phyloP scores from a whole-genome alignment of 37 sponge, comb jelly and placozoan species.

The Axinella damicornis region DNA sequence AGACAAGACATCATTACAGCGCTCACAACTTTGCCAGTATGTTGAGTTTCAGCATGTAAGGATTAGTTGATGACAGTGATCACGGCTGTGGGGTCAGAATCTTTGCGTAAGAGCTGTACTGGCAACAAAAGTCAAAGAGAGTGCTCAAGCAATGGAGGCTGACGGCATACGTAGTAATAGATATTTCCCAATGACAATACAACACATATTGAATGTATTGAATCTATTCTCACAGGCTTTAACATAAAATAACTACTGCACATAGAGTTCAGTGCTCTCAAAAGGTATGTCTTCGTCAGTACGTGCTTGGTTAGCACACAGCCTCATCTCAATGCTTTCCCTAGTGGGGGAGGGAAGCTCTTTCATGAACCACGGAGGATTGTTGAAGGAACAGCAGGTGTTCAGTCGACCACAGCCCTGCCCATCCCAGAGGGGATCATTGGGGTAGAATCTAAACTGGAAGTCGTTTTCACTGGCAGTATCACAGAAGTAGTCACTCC shows the following conservation, averaged over 20 bases:
- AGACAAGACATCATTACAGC: no score
- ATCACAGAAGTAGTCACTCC: constrained; percentile 35
- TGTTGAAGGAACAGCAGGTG: constrained; percentile 33
- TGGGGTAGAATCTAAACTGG: constrained; percentile 8
- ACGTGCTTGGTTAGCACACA: constrained; percentile 7
- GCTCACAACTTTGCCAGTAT: no score
- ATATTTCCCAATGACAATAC: no score
- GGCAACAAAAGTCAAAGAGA: no score
- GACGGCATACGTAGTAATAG: no score
- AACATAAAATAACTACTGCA: neutral
- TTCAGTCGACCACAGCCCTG: constrained; percentile 24
- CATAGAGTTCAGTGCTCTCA: neutral
- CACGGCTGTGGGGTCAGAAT: no score
- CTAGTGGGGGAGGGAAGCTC: constrained; percentile 4
- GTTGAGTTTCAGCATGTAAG: no score
- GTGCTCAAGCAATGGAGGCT: no score
- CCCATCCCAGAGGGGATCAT: constrained; percentile 52
- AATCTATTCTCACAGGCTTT: no score
- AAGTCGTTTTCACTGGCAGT: neutral
- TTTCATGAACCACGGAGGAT: constrained; percentile 38
- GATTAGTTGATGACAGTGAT: no score
- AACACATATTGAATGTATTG: no score
- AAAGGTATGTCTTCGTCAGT: neutral
- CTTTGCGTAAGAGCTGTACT: no score
- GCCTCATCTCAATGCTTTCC: constrained; percentile 44